Base-by-base conservation (phyloP, 2,113 vertebrate genomes). In the Phalacrocorax brasilianus region DNA sequence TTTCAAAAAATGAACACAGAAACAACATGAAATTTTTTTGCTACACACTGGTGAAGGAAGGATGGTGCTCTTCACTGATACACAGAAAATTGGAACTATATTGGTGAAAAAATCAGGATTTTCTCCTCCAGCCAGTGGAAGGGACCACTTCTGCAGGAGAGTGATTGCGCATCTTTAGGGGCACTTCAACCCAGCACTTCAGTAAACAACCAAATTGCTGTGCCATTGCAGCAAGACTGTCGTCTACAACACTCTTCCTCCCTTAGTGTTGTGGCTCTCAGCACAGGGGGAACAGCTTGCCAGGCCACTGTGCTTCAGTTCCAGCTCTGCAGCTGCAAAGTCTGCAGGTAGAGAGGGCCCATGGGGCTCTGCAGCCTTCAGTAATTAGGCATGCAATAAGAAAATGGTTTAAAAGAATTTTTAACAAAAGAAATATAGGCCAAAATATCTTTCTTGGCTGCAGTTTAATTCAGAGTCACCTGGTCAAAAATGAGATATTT, bases 401-500 rank as follows among this genome's bases (percentile, higher is more conserved):
- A 61, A 84, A 79, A 77, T 10, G 7, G 9, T 14, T 53, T 78
- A 44, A 91, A 76, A 67, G 23, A 27, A 30, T 67, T 61, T 72
- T 76, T 58, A 70, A 56, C 21, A 71, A 52, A 80, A 61, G 32
- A 16, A 18, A 63, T 49, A 26, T 45, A 62, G 30, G n/a, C 30
- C 44, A 92, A 78, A 95, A 94, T 55, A 33, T 53, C 88, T 93
- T 65, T 26, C 49, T 45, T 6, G 7, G 14, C 26, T 94, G 86
- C 77, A 77, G 35, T 66, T 95, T 75, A 91, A 92, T 73, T 94
- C 89, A 86, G 67, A 6, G 14, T 68, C 1, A 3, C 55, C 81
- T 93, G 52, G 71, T 85, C 67, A 95, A 96, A 93, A 97, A 91
- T n/a, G 70, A 96, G 86, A 62, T 77, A 93, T 94, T 98, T 97